Base-by-base conservation (phyloP, 2,797 vertebrate species). In the Psittacula derbiana region DNA sequence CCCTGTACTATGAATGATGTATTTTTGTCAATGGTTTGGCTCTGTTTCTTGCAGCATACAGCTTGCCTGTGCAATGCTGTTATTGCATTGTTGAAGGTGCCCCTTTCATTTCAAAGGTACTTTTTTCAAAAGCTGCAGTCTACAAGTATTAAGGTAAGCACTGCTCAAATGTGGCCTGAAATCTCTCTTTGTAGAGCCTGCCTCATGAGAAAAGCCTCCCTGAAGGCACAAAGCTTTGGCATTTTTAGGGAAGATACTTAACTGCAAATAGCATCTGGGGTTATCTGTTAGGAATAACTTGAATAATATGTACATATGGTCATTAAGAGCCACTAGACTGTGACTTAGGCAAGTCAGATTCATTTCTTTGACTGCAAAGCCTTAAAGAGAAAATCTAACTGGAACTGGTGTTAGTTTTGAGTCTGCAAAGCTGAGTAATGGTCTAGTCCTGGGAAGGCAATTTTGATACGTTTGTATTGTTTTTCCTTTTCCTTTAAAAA, bases 111-210 rank as follows among this genome's bases (percentile, higher is more conserved):
- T 97, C 99, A 99, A 97, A 99, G 99, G 87, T 99, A 99, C 93
- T 99, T 99, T 89, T 99, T 99, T 97, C 99, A 99, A 92, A 99
- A 99, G 96, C 98, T 99, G 50, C 99, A 99, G 85, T 99, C 99
- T 62, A 99, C 99, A 81, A 99, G 99, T 96, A 99, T 99, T 88
- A 99, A 99, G 98, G 99, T 99, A 97, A 96, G 95, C 49, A 58
- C 11, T 73, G 18, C 47, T 87, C 46, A 70, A 67, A 81, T 31
- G 25, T 6, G 46, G 43, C 74, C 70, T 89, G 31, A 50, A 50
- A 75, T 20, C 61, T 64, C 18, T 81, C 14, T 67, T 89, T 41
- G 9, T 18, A 60, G 36, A 19, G 6, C 21, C 36, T 91, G 18
- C 19, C 67, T 79, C 7, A 31, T 47, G 30, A 84, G 11, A 75